phyloP scores from a whole-genome alignment of 2,888 invertebrate species.

The Tenodera sinensis region DNA sequence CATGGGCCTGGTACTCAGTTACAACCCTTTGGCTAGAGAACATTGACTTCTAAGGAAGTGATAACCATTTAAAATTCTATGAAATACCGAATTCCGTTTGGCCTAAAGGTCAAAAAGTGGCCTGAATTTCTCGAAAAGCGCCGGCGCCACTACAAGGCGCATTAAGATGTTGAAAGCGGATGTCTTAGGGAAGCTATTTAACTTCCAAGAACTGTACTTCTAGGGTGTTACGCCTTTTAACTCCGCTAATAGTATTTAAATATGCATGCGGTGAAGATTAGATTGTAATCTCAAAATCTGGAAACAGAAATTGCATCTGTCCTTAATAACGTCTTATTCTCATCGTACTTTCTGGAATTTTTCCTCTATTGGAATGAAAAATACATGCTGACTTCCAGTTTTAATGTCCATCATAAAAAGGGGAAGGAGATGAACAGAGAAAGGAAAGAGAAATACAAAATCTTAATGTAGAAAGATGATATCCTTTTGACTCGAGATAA shows the following conservation, averaged over 20 bases:
- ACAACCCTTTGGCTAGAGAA: no score
- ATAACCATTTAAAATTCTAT: no score
- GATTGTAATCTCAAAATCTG: background rate
- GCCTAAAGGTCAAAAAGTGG: background rate
- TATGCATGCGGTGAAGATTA: background rate
- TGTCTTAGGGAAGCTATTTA: background rate
- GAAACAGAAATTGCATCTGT: background rate
- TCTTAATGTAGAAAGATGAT: background rate
- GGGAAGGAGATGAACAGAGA: background rate
- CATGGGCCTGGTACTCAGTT: no score
- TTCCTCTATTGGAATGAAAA: background rate
- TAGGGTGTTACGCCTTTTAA: background rate
- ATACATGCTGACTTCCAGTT: background rate
- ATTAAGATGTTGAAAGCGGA: background rate
- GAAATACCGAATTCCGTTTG: background rate
- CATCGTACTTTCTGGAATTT: background rate
- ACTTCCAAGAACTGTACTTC: background rate
- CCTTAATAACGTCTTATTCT: background rate
- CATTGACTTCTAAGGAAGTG: no score
- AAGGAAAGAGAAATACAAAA: background rate
- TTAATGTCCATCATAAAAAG: background rate
- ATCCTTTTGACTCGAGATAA: background rate
- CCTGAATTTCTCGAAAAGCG: background rate
- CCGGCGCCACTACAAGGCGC: background rate
- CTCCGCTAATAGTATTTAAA: background rate